Conservation (phyloP, 2,113 vertebrate species). For the Peromyscus polionotus region DNA sequence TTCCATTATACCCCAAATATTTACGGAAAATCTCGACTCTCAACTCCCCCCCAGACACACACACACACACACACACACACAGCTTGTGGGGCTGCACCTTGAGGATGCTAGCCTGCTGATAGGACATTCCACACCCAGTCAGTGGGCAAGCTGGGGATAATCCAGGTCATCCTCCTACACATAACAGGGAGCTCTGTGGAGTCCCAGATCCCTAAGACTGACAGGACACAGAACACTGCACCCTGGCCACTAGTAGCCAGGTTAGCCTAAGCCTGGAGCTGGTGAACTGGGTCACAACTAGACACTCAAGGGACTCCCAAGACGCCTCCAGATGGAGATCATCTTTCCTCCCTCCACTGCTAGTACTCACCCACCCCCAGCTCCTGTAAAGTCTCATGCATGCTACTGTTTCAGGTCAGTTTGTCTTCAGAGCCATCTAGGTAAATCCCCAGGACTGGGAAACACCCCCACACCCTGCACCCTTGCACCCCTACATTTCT, state of each 20-base stretch:
- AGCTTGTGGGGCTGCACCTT: background rate
- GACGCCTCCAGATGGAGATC: background rate
- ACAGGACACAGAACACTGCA: background rate
- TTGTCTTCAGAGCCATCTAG: background rate
- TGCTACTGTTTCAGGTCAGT: background rate
- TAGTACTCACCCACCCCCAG: background rate
- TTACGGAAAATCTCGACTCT: background rate
- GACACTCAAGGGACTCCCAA: background rate
- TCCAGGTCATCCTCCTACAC: background rate
- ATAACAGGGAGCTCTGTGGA: background rate
- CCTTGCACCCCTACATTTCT: background rate
- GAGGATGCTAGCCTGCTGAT: background rate
- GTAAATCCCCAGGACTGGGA: background rate
- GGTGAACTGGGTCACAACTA: constrained; percentile 30
- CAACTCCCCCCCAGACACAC: background rate
- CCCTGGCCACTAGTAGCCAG: background rate
- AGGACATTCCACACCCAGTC: background rate
- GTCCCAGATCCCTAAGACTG: background rate
- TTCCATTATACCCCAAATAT: background rate
- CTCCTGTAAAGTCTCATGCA: background rate
- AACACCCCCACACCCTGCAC: background rate
- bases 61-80: background rate
- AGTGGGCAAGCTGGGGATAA: background rate
- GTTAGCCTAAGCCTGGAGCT: background rate
- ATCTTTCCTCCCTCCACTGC: background rate